Evolutionary conservation across 2,113 vertebrate species (phyloP).

Genomic region (Anser cygnoides): DNA sequence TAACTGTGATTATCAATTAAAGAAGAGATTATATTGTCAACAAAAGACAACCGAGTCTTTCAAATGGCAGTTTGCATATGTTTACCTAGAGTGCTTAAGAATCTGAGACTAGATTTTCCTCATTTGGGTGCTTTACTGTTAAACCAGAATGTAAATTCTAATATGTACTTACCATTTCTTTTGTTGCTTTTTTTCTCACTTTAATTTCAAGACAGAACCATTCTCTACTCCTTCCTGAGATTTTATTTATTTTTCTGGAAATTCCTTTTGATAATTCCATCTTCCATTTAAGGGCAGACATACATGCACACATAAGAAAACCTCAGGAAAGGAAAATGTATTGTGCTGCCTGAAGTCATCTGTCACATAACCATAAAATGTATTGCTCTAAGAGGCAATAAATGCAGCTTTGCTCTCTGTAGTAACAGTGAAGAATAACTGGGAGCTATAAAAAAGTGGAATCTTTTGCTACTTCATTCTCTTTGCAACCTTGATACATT

Average conservation of each 20-base stretch:
- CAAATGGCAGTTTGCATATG: conserved; percentile 51
- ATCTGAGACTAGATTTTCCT: not conserved
- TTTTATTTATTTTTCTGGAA: not conserved
- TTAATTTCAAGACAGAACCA: not conserved
- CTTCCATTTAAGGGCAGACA: not conserved
- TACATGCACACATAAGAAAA: not conserved
- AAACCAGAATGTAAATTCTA: conserved; percentile 13
- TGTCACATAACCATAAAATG: not conserved
- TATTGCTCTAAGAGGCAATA: not conserved
- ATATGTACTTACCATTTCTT: conserved; percentile 35
- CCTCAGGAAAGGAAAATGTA: not conserved
- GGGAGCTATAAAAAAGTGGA: not conserved
- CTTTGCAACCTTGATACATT: not conserved
- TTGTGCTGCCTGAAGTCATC: not conserved
- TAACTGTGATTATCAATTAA: conserved; percentile 51
- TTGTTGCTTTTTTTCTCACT: not conserved
- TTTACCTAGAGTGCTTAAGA: conserved; percentile 9
- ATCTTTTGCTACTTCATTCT: not conserved
- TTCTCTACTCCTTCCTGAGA: not conserved
- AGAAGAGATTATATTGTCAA: conserved; percentile 39
- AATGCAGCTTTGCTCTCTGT: conserved; percentile 18
- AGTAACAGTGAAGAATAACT: not conserved
- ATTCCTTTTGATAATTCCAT: not conserved
- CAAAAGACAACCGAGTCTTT: conserved; percentile 15
- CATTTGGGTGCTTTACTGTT: conserved; percentile 26